Evolutionary conservation across 2,797 vertebrate genomes (phyloP).

Genomic region (Rhodeus uyekii): DNA sequence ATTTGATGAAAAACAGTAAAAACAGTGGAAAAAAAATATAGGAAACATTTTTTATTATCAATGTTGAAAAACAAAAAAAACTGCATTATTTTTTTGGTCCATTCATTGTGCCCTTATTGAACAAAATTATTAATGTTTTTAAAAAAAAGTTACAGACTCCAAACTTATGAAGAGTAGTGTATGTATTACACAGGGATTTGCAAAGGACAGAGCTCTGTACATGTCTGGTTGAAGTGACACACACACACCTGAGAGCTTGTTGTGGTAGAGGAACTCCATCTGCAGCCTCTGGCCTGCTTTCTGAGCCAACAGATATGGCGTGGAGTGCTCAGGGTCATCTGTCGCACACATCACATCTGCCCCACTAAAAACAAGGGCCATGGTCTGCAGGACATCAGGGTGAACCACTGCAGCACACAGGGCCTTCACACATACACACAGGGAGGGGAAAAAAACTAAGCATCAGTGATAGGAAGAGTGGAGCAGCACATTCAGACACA

Average conservation of each 20-base stretch:
- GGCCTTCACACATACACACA: slow-evolving; percentile 73
- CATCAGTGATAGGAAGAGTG: not conserved
- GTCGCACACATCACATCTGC: slow-evolving; percentile 94
- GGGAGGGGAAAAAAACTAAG: not conserved
- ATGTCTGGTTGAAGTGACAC: not conserved
- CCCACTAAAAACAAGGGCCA: slow-evolving; percentile 89
- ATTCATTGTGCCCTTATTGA: not conserved
- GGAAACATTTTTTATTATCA: not conserved
- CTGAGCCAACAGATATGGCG: slow-evolving; percentile 92
- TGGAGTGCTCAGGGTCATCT: slow-evolving; percentile 84
- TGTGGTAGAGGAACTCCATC: slow-evolving; percentile 97
- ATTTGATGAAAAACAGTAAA: too few species aligned
- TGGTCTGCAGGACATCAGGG: slow-evolving; percentile 86
- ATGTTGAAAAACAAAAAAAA: not conserved
- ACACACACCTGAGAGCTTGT: slow-evolving; percentile 87
- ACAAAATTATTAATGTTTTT: not conserved
- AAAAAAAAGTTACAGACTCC: too few species aligned
- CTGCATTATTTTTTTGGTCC: not conserved
- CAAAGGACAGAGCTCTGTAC: not conserved
- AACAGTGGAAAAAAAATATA: too few species aligned
- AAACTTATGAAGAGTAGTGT: not conserved
- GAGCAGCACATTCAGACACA: not conserved
- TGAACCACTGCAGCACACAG: slow-evolving; percentile 87
- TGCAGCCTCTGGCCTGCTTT: slow-evolving; percentile 89
- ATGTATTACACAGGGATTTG: not conserved